Base-by-base conservation (phyloP, 2,113 vertebrate genomes). In the Gymnarchus niloticus region DNA sequence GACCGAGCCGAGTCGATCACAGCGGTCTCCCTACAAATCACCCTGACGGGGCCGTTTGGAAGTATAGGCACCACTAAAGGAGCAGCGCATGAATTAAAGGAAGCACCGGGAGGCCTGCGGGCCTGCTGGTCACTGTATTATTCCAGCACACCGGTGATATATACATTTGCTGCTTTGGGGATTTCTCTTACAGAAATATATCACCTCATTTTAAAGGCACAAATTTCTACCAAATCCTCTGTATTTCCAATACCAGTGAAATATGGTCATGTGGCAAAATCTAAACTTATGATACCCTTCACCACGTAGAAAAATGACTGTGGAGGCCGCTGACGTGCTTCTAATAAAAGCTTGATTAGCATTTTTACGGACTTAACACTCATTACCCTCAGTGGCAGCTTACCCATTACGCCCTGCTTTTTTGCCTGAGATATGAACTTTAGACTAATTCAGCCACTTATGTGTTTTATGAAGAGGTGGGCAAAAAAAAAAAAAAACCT, bases 1-100 rank as follows among this genome's bases (percentile, higher is more conserved):
- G 77, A 6, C 54, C 49, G 73, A 76, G 73, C 54, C 6, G 52
- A 44, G 69, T 52, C 76, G 51, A 85, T 85, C 54, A 80, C 52
- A 48, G 59, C 52, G 57, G 69, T 57, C 80, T 85, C 54, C 14
- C 52, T 54, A 57, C 84, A 85, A 76, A 85, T 80, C 84, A 85
- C 41, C 73, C 73, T 57, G 84, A 85, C 52, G 6, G n/a, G 84
- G 56, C 9, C 12, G 52, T 57, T 51, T n/a, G 17, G 19, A 80
- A 41, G 37, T 46, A 25, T 52, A 57, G 85, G 41, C 6, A 37
- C 61, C 65, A 51, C 41, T 48, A 81, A 86, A 61, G 19, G 78
- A 61, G 23, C 49, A 6, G 25, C 23, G 8, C 56, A 49, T 49
- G 37, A 48, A 41, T 25, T 25, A 81, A 86, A 49, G 59, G 56